These are phyloP conservation scores for Mus musculus DNA, from an alignment of 2,113 vertebrate genomes.

Conservation along the genomic window DNA sequence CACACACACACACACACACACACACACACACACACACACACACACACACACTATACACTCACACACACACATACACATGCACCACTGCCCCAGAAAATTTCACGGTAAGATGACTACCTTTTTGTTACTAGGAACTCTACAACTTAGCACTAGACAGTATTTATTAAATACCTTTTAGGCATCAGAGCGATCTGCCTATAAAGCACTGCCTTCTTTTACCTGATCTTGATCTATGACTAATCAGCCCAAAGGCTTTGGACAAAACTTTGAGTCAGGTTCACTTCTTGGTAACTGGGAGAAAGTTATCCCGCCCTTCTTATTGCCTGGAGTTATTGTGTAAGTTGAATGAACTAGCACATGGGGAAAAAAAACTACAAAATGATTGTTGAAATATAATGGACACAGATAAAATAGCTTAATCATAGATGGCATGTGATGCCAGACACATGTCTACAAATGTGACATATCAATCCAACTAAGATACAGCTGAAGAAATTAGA, in stretches of 20 bases:
- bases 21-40: not conserved
- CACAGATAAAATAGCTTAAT: constrained; percentile 18
- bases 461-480: not conserved
- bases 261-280: constrained; percentile 47
- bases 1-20: not conserved
- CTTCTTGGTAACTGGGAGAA: constrained; percentile 27
- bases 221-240: not conserved
- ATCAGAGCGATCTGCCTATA: not conserved
- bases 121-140: not conserved
- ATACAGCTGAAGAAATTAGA: not conserved
- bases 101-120: not conserved
- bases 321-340: not conserved
- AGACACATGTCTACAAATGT: not conserved
- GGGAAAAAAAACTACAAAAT: not conserved
- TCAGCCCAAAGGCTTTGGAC: not conserved
- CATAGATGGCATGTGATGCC: not conserved
- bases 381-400: constrained; percentile 24
- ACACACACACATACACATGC: not conserved
- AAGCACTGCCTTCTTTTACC: not conserved
- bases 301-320: not conserved
- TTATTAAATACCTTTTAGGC: not conserved
- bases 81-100: not conserved
- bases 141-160: not conserved
- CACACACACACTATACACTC: not conserved
- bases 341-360: constrained; percentile 13